Percentiles rank a stretch among this genome's conserved stretches.
Evolutionary conservation across 1,140 invertebrate genomes (phyloP).

Genomic region (Maconellicoccus hirsutus): DNA sequence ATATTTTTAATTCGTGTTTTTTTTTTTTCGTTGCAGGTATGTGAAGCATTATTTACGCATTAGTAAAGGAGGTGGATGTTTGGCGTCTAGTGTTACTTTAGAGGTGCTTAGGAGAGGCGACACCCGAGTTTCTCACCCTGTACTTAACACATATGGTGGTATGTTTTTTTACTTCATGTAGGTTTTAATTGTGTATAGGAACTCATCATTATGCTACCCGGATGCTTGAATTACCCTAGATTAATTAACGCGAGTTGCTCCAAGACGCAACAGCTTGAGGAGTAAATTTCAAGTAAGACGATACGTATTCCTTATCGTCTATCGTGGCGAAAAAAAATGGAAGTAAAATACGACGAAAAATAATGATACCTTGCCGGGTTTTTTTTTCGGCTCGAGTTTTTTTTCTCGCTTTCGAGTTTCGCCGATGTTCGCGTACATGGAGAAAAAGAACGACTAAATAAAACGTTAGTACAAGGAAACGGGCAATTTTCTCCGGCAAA

Average conservation of each 20-base stretch:
- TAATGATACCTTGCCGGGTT: no score
- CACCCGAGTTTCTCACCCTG: not conserved
- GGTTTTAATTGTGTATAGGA: not conserved
- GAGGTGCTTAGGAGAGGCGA: no score
- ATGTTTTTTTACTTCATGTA: not conserved
- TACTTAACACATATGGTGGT: constrained; percentile 1
- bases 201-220: constrained; percentile 3
- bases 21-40: not conserved
- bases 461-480: constrained; percentile 8
- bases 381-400: no score
- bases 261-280: not conserved
- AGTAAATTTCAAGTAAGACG: not conserved
- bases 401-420: no score
- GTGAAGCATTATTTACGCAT: not conserved
- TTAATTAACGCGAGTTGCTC: not conserved
- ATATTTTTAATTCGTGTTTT: not conserved
- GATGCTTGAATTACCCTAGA: not conserved
- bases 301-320: not conserved
- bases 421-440: not conserved
- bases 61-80: not conserved
- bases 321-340: no score
- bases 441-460: not conserved
- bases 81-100: no score
- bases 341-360: no score
- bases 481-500: not conserved